Base-by-base conservation (phyloP, 2,888 invertebrate species). In the Volucella inanis region DNA sequence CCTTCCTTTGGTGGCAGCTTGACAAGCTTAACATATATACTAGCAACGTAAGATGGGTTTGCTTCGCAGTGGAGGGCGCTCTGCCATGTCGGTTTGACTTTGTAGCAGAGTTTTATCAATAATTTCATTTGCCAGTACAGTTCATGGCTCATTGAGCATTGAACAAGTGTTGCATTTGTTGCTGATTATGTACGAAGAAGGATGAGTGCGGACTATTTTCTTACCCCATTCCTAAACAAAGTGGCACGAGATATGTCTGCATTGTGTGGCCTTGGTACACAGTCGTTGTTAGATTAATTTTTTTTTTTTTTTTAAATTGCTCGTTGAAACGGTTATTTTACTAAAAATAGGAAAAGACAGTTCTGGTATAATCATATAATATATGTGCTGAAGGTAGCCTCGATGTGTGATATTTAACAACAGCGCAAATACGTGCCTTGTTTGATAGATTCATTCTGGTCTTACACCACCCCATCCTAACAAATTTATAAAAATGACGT, bases 61-160 rank as follows among this genome's bases (percentile, higher is more conserved):
- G 57, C 54, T 49, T 22, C 43, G 67, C 45, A 9, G 22, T 10
- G 8, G 3, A 65, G 22, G 47, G 68, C 18, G 8, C 2, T 14
- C 3, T n/a, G 15, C 4, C 8, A 12, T 55, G 45, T 15, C 43
- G 11, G 39, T 11, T 43, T 64, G 70, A 57, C 75, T 70, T 57
- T 65, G 41, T 57, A 41, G 43, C 55, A 8, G 15, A 72, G 83
- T 83, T 78, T 83, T 83, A 74, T 83, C 83, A 83, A 83, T 83
- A 83, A 74, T 64, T 74, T 64, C 45, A 47, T 54, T 54, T 67
- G 14, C 12, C 11, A 10, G 9, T 41, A 22, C n/a, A n/a, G 18
- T 54, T 10, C 14, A 47, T 61, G 18, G 14, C 18, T 3, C 45
- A 67, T 22, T 50, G 38, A 50, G 64, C 57, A 81, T 70, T 76